Percentiles rank a stretch among this genome's conserved stretches.
Conservation (phyloP, 2,797 vertebrate species). For the Acomys russatus region DNA sequence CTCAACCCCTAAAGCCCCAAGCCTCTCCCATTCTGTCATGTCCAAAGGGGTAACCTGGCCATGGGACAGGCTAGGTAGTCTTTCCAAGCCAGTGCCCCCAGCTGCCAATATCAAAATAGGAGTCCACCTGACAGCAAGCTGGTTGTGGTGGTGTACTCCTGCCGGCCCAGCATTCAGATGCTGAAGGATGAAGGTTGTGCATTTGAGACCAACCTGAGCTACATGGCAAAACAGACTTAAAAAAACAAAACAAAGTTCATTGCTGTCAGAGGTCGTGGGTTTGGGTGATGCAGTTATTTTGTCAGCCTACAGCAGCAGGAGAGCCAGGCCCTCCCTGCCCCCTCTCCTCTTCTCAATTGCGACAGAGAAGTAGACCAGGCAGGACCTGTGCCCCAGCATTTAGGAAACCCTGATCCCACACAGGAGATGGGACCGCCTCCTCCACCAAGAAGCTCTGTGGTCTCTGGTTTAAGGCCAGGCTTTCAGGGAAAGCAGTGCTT, state of each 20-base stretch:
- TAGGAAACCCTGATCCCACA: not conserved
- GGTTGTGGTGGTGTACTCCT: not conserved
- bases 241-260: not conserved
- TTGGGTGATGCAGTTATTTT: not conserved
- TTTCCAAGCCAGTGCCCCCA: not conserved
- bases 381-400: not conserved
- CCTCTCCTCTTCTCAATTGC: not conserved
- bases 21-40: slow-evolving; percentile 66
- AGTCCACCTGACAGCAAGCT: not conserved
- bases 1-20: slow-evolving; percentile 48
- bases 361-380: not conserved
- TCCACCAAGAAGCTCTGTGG: not conserved
- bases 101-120: not conserved
- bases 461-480: not conserved
- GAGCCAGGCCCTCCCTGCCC: not conserved
- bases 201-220: not conserved
- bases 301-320: not conserved
- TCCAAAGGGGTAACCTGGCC: slow-evolving; percentile 66
- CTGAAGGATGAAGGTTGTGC: not conserved
- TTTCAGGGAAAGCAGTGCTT: not conserved
- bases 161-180: not conserved
- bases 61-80: not conserved
- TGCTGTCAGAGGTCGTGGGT: not conserved
- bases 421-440: not conserved
- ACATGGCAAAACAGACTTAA: not conserved